These are phyloP conservation scores for Mormyrus hasselquistii DNA, from an alignment of 2,797 vertebrate genomes.

Conservation along the genomic window DNA sequence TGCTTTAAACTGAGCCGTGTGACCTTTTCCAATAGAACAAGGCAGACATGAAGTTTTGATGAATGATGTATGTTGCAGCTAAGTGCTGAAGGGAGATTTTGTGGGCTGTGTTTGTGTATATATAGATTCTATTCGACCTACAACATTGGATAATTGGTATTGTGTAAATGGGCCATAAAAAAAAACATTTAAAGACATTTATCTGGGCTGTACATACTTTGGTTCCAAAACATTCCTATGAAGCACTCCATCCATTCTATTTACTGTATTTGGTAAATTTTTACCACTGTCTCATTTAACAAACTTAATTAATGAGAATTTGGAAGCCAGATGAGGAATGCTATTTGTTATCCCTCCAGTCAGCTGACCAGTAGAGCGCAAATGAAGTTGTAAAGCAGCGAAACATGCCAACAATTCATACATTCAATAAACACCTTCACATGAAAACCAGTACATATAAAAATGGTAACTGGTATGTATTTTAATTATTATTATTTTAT, in stretches of 20 bases:
- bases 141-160: background rate
- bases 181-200: background rate
- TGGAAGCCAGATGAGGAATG: background rate
- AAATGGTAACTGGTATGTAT: background rate
- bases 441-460: background rate
- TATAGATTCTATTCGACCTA: background rate
- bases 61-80: constrained; percentile 12
- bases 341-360: background rate
- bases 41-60: background rate
- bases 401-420: background rate
- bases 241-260: background rate
- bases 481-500: background rate
- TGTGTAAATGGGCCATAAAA: background rate
- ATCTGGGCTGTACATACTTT: background rate
- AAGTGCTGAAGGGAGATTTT: background rate
- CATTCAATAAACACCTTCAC: background rate
- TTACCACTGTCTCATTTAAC: background rate
- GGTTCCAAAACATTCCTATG: background rate
- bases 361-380: background rate
- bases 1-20: constrained; percentile 2
- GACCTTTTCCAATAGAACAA: constrained; percentile 14
- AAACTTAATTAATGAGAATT: background rate
- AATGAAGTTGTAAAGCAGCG: background rate
- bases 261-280: background rate
- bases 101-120: background rate